Evolutionary conservation across 1,140 invertebrate genomes (phyloP).

Genomic region (Schlechtendalia chinensis): DNA sequence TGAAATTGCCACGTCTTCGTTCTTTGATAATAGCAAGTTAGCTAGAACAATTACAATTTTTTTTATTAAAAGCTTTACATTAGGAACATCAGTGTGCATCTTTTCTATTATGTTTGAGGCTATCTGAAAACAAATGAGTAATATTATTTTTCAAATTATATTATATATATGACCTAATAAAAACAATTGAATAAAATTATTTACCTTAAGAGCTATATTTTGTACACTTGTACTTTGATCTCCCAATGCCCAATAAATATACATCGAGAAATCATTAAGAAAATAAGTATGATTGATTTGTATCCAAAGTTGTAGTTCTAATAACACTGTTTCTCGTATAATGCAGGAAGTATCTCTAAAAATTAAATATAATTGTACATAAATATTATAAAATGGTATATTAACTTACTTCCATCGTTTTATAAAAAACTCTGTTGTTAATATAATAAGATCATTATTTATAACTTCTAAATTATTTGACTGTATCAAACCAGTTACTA

Average conservation of each 20-base stretch:
- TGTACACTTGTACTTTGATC: slow-evolving; percentile 22
- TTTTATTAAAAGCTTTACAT: not conserved
- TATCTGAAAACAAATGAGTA: slow-evolving; percentile 7
- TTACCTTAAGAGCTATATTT: slow-evolving; percentile 17
- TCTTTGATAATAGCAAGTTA: slow-evolving; percentile 20
- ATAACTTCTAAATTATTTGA: not conserved
- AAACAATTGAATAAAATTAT: too few relatives aligned
- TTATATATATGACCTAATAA: too few relatives aligned
- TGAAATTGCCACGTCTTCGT: slow-evolving; percentile 25
- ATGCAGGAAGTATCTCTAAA: slow-evolving; percentile 1
- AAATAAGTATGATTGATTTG: slow-evolving; percentile 12
- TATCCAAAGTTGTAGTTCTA: slow-evolving; percentile 25
- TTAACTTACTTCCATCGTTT: slow-evolving; percentile 26
- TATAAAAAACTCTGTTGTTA: not conserved
- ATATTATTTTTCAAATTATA: slow-evolving; percentile 2
- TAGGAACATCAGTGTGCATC: not conserved
- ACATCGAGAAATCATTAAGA: slow-evolving; percentile 25
- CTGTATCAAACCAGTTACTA: slow-evolving; percentile 27
- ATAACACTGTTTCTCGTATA: slow-evolving; percentile 8
- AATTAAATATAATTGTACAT: not conserved
- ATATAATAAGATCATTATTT: not conserved
- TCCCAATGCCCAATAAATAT: slow-evolving; percentile 17
- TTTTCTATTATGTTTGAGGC: not conserved
- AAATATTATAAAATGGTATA: not conserved
- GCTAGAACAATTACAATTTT: slow-evolving; percentile 7